A percentile compares a stretch with the other conserved stretches of the same genome.
Conservation (phyloP, 2,888 invertebrate species). For the Pterobdella sp. region DNA sequence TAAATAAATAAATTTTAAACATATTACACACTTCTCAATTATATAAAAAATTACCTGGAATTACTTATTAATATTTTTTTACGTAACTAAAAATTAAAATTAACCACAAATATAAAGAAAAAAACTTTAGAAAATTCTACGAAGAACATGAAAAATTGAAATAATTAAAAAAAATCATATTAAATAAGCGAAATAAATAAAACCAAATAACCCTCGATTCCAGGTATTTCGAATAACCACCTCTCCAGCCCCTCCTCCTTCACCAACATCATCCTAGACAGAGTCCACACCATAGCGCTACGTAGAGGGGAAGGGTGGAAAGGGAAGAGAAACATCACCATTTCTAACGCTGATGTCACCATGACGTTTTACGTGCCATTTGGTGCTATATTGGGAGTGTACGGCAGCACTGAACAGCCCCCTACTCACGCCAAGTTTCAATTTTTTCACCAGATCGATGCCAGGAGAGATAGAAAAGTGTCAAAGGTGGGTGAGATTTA, state of each 20-base stretch:
- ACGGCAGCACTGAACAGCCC: background rate
- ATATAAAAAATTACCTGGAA: no score
- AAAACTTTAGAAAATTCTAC: no score
- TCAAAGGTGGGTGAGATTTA: background rate
- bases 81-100: no score
- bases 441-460: slow-evolving; percentile 5
- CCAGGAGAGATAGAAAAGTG: slow-evolving; percentile 1
- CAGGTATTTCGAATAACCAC: background rate
- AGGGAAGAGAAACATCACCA: background rate
- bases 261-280: background rate
- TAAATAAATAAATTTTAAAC: no score
- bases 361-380: slow-evolving; percentile 6
- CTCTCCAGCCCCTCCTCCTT: background rate
- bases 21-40: no score
- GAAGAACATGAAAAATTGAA: no score
- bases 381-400: background rate
- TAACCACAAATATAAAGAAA: no score
- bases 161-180: no score
- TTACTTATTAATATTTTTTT: no score
- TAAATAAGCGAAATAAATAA: no score
- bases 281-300: background rate
- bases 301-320: slow-evolving; percentile 2
- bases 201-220: no score
- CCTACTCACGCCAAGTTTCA: slow-evolving; percentile 6
- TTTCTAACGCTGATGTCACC: background rate